Evolutionary conservation across 2,888 invertebrate genomes (phyloP).

Genomic region (Hypercompe scribonia): DNA sequence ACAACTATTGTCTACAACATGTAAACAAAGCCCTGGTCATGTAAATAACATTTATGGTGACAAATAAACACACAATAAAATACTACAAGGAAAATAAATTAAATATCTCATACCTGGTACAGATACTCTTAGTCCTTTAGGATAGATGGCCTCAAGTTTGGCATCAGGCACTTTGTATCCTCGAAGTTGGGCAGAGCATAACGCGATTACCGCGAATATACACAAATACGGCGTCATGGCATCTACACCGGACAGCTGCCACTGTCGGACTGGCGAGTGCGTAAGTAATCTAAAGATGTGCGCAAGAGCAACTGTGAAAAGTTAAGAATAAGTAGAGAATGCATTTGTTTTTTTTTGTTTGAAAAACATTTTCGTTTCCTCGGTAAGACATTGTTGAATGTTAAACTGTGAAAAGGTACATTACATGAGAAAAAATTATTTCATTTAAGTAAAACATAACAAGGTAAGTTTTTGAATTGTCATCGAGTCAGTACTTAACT

Average conservation of each 20-base stretch:
- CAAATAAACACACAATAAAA: background rate
- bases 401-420: background rate
- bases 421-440: background rate
- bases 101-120: conserved; percentile 65
- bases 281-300: conserved; percentile 6
- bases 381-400: background rate
- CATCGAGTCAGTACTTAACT: too few relatives aligned
- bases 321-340: conserved; percentile 40
- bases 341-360: background rate
- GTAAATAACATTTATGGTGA: background rate
- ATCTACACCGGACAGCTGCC: conserved; percentile 51
- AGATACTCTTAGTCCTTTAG: conserved; percentile 87
- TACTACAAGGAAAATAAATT: background rate
- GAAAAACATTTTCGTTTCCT: background rate
- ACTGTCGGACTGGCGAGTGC: conserved; percentile 53
- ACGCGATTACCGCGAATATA: conserved; percentile 52
- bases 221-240: conserved; percentile 54
- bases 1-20: background rate
- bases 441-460: background rate
- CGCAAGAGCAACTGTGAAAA: conserved; percentile 21
- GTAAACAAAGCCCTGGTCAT: background rate
- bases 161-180: conserved; percentile 82
- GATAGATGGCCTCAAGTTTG: conserved; percentile 86
- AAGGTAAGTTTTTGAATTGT: too few relatives aligned
- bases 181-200: conserved; percentile 49